Evolutionary conservation across 1,140 invertebrate species (phyloP).

Genomic region (Eumaeus atala): DNA sequence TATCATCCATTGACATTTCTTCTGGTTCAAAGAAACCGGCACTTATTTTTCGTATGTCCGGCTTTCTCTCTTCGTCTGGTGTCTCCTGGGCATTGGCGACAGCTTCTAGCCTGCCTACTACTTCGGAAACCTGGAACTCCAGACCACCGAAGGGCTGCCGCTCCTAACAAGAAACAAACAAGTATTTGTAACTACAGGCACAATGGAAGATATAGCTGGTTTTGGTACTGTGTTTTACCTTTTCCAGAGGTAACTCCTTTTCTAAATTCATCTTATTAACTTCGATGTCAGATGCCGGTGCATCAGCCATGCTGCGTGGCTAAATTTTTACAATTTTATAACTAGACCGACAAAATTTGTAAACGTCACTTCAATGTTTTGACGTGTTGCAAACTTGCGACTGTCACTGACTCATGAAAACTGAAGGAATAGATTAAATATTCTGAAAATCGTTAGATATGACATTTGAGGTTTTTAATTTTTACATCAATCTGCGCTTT

Average conservation of each 20-base stretch:
- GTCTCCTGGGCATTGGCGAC: constrained; percentile 70
- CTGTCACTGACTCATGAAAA: neutral
- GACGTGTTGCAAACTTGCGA: constrained; percentile 26
- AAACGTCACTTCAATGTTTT: constrained; percentile 68
- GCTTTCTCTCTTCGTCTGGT: constrained; percentile 50
- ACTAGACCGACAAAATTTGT: constrained; percentile 57
- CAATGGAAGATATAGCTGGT: neutral
- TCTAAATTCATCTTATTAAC: constrained; percentile 39
- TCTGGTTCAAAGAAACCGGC: constrained; percentile 61
- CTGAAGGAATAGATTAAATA: neutral
- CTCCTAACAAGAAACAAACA: constrained; percentile 42
- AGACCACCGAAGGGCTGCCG: constrained; percentile 73
- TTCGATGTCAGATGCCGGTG: constrained; percentile 46
- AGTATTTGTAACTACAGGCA: constrained; percentile 10
- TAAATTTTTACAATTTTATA: constrained; percentile 51
- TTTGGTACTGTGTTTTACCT: constrained; percentile 33
- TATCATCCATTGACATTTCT: constrained; percentile 62
- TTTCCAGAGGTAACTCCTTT: constrained; percentile 30
- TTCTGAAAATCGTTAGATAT: no score
- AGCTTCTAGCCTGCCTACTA: constrained; percentile 78
- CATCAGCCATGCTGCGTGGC: constrained; percentile 67
- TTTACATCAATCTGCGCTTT: no score
- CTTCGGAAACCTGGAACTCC: constrained; percentile 80
- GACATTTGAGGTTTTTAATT: no score
- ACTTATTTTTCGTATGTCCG: constrained; percentile 55